These are phyloP conservation scores for Speoplatyrhinus poulsoni DNA, from an alignment of 2,113 vertebrate genomes.

Conservation along the genomic window DNA sequence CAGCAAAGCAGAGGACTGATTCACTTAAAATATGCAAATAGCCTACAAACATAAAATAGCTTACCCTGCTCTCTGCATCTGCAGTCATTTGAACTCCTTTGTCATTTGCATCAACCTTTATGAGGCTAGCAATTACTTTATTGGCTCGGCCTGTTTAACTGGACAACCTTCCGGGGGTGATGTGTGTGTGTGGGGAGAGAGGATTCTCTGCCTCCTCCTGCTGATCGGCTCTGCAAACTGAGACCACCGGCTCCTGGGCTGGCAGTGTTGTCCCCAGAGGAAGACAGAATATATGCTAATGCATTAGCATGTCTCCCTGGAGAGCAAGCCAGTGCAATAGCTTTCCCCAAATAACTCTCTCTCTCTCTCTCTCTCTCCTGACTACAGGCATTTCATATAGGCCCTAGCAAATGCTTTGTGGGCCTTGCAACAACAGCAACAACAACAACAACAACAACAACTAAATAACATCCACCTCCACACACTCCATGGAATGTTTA, in stretches of 20 bases:
- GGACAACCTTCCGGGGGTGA: not conserved
- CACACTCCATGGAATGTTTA: not conserved
- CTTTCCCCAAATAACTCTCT: not conserved
- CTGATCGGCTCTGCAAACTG: not conserved
- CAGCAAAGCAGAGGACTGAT: too few relatives aligned
- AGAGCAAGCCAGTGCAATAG: not conserved
- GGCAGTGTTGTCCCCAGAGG: not conserved
- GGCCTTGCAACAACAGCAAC: not conserved
- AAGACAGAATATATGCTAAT: slow-evolving; percentile 3
- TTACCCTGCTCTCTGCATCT: not conserved
- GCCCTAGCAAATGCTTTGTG: slow-evolving; percentile 1
- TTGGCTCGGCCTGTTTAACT: not conserved
- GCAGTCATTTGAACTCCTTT: not conserved
- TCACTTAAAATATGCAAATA: too few relatives aligned
- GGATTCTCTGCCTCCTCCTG: not conserved
- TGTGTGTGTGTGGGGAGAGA: too few relatives aligned
- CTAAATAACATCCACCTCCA: not conserved
- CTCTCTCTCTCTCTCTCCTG: not conserved
- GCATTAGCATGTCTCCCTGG: too few relatives aligned
- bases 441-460: too few relatives aligned
- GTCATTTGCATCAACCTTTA: not conserved
- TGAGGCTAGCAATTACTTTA: not conserved
- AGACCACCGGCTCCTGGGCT: not conserved
- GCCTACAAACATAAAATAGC: too few relatives aligned
- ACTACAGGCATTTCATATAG: slow-evolving; percentile 1